Evolutionary conservation across 2,113 vertebrate genomes (phyloP).

Genomic region (Colistium nudipinnis): DNA sequence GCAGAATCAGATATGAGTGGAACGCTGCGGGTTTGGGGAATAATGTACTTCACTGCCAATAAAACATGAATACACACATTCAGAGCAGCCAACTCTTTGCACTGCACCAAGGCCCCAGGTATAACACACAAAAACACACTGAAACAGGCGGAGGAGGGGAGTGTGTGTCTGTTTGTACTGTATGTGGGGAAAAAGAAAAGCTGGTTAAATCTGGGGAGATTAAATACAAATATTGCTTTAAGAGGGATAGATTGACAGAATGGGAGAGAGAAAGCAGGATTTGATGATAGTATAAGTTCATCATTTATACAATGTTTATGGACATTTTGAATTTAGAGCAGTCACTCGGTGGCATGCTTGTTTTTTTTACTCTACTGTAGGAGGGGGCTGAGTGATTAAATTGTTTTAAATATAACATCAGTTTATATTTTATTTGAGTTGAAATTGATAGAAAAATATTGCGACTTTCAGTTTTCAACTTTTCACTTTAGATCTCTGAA

Average conservation of each 20-base stretch:
- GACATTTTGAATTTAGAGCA: not conserved
- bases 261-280: not conserved
- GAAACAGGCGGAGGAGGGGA: not conserved
- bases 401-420: not conserved
- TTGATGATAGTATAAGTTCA: not conserved
- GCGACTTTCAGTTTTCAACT: too few species aligned
- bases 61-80: conserved; percentile 84
- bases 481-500: too few species aligned
- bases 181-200: conserved; percentile 20
- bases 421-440: too few species aligned
- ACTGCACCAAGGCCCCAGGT: conserved; percentile 59
- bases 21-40: conserved; percentile 79
- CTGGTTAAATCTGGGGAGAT: conserved; percentile 17
- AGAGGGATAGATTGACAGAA: not conserved
- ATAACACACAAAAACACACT: conserved; percentile 13
- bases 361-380: not conserved
- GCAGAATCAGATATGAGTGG: conserved; percentile 78
- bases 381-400: not conserved
- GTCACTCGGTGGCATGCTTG: too few species aligned
- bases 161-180: conserved; percentile 16
- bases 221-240: not conserved
- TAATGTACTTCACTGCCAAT: conserved; percentile 80
- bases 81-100: conserved; percentile 67
- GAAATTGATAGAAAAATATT: too few species aligned
- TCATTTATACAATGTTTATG: not conserved